These are phyloP conservation scores for Apteryx mantelli DNA, from an alignment of 2,113 vertebrate species.

Conservation along the genomic window DNA sequence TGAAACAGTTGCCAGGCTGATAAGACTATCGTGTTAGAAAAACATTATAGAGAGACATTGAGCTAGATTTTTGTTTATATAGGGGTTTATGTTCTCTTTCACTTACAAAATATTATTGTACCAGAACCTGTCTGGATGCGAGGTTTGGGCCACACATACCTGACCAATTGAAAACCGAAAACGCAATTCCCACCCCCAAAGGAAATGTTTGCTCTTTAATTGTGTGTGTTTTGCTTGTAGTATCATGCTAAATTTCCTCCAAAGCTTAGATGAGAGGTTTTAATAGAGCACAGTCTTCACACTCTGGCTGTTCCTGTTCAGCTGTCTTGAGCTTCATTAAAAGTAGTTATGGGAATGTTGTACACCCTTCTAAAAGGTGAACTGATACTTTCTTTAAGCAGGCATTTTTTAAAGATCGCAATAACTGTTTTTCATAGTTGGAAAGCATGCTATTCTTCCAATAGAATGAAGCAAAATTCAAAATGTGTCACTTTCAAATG, in stretches of 20 bases:
- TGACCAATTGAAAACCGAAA: not conserved
- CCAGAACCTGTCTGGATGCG: not conserved
- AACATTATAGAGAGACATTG: not conserved
- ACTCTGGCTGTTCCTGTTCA: not conserved
- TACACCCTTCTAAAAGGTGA: not conserved
- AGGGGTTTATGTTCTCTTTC: not conserved
- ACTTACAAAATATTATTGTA: not conserved
- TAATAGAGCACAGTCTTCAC: not conserved
- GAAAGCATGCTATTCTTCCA: not conserved
- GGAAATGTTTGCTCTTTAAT: not conserved
- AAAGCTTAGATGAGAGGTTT: not conserved
- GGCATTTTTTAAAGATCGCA: not conserved
- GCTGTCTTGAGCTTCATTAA: not conserved
- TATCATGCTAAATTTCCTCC: not conserved
- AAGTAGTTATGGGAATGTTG: not conserved
- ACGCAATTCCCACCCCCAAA: not conserved
- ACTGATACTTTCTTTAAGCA: not conserved
- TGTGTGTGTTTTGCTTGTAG: not conserved
- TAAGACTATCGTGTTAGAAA: not conserved
- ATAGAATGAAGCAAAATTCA: not conserved
- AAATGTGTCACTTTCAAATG: rapidly evolving
- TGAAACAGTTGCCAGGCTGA: conserved; percentile 6
- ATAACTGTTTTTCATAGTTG: not conserved
- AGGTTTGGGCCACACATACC: rapidly evolving
- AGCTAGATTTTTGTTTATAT: not conserved